phyloP scores from a whole-genome alignment of 2,888 invertebrate genomes.

The Iselma pallidipennis region DNA sequence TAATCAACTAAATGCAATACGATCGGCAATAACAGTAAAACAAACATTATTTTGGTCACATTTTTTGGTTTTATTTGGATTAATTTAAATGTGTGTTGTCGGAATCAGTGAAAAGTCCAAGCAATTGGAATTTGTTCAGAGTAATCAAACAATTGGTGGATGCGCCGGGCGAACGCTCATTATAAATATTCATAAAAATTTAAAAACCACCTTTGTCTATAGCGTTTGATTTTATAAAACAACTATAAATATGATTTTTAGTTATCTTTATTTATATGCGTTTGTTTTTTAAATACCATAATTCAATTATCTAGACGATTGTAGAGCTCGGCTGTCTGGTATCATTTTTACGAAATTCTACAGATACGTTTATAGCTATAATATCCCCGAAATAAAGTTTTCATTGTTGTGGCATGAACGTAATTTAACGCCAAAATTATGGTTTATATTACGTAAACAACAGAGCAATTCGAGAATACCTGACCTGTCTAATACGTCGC shows the following conservation, averaged over 20 bases:
- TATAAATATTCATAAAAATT: too few relatives aligned
- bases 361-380: neutral
- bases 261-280: too few relatives aligned
- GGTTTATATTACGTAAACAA: neutral
- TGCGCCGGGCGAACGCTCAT: neutral
- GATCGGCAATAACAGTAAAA: neutral
- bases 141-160: too few relatives aligned
- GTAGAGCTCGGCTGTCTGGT: neutral
- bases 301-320: neutral
- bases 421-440: neutral
- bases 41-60: too few relatives aligned
- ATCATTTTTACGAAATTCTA: neutral
- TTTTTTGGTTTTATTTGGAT: too few relatives aligned
- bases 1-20: neutral
- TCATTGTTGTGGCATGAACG: neutral
- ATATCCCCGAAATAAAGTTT: neutral
- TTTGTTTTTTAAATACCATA: neutral
- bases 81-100: too few relatives aligned
- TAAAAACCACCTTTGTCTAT: too few relatives aligned
- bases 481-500: neutral
- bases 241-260: too few relatives aligned
- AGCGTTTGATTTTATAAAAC: too few relatives aligned
- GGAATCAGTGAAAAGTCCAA: too few relatives aligned
- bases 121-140: too few relatives aligned
- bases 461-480: neutral